Conservation (phyloP, 2,797 vertebrate genomes). For the Enteromius trimaculatus region DNA sequence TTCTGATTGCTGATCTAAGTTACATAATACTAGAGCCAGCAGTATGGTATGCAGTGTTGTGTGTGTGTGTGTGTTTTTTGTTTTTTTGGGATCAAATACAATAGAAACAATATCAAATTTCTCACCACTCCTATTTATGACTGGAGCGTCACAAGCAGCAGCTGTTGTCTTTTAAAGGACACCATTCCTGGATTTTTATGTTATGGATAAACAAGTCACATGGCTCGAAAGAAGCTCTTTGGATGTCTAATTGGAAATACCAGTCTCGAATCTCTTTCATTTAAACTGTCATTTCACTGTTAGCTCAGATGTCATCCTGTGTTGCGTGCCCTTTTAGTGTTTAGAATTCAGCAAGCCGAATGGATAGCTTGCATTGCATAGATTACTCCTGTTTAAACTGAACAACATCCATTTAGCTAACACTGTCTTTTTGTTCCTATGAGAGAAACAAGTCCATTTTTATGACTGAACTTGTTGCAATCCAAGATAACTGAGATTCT, state of each 20-base stretch:
- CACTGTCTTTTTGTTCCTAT: neutral
- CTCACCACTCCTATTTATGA: neutral
- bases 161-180: neutral
- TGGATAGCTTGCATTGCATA: neutral
- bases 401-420: neutral
- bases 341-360: neutral
- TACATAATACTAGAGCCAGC: neutral
- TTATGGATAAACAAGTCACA: conserved; percentile 16
- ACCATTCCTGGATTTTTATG: neutral
- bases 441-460: neutral
- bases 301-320: neutral
- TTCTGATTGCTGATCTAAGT: conserved; percentile 14
- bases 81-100: neutral
- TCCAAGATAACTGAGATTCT: neutral
- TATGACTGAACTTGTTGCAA: neutral
- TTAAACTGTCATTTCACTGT: neutral
- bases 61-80: too few relatives aligned
- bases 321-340: neutral
- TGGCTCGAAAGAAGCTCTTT: conserved; percentile 4
- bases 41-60: neutral
- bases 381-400: neutral
- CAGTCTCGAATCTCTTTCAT: neutral
- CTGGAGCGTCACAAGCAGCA: neutral
- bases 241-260: neutral
- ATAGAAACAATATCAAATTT: conserved; percentile 15